Evolutionary conservation across 1,140 invertebrate genomes (phyloP), one percentile per base, ranked within the genome.

Genomic region (Drosophila bifasciata): DNA sequence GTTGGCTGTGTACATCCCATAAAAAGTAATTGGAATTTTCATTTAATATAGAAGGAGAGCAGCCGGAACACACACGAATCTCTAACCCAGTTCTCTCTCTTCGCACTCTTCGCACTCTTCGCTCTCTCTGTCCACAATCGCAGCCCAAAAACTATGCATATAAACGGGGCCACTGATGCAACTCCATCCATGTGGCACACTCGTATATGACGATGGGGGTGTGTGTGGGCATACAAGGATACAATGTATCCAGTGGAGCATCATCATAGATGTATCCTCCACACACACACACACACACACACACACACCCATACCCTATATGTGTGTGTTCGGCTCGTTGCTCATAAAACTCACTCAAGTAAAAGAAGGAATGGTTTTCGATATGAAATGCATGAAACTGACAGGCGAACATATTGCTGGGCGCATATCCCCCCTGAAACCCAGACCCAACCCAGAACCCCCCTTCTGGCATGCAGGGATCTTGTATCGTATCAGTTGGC

Each of bases 321-420:
- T n/a, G n/a, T n/a, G n/a, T n/a, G n/a, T n/a, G n/a, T 41, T 64
- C 74, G 76, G 76, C 61, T 73, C 60, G 80, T 80, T 85, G 81
- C 78, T 88, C 81, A 86, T 86, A 86, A 86, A 86, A 86, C 81
- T 86, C 81, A 86, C 83, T 86, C 81, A 88, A 86, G 81, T 86
- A 86, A 86, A 86, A 88, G 83, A 88, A 88, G 83, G 81, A 88
- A 86, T 88, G 81, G 78, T 86, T 86, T 86, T 86, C 81, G 83
- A 86, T 86, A 86, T 86, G 83, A 86, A 88, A 86, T 86, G 81
- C 83, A 86, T 86, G 81, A 83, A 86, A 88, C 81, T 86, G 83
- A 86, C 81, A 86, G 81, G 74, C 81, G 75, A 86, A 86, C 83
- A 86, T 86, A 86, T 86, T 88, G 83, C 83, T 36, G 77, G 77